Evolutionary conservation across 2,888 invertebrate genomes (phyloP), one percentile per base, ranked within the genome.

Genomic region (Ceramica pisi): DNA sequence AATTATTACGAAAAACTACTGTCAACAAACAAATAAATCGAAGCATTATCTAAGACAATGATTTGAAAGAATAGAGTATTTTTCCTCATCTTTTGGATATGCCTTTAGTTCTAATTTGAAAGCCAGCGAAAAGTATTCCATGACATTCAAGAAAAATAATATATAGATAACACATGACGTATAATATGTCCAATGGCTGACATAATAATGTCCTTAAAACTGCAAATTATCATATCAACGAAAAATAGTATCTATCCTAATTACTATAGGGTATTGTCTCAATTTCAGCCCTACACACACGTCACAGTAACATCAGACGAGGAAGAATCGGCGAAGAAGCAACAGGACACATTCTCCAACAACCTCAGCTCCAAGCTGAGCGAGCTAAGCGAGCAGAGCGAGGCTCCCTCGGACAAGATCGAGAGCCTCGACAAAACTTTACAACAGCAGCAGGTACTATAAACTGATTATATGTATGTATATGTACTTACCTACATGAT

Each of bases 261-360:
- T 10, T 4, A 23, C 8, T 9, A 31, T 65, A n/a, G n/a, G n/a
- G n/a, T n/a, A 48, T 48, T 44, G 7, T 69, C 67, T 46, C 19
- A 51, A 67, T 95, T 95, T 44, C 92, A 97, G 96, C 97, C 97
- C 7, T 97, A 97, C 92, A 97, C 97, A 12, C 97, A 97, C 88
- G 96, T 97, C 62, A 97, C 97, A 75, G 96, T 97, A 62, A 97
- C 97, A 51, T 98, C 98, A 10, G 98, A 98, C 88, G 98, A 98
- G 91, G 98, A 98, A 87, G 98, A 98, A 96, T 96, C 91, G 94
- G 96, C 93, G 94, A 97, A 93, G 95, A 97, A 92, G 75, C 87
- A 97, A 78, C 80, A 88, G 67, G 83, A 90, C 44, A 84, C 80
- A 19, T 96, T 97, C 88, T 96, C 96, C 38, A 95, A 96, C 75